Percentiles rank a stretch among this genome's conserved stretches.
Conservation (phyloP, 2,888 invertebrate species). For the Cephus runcator region DNA sequence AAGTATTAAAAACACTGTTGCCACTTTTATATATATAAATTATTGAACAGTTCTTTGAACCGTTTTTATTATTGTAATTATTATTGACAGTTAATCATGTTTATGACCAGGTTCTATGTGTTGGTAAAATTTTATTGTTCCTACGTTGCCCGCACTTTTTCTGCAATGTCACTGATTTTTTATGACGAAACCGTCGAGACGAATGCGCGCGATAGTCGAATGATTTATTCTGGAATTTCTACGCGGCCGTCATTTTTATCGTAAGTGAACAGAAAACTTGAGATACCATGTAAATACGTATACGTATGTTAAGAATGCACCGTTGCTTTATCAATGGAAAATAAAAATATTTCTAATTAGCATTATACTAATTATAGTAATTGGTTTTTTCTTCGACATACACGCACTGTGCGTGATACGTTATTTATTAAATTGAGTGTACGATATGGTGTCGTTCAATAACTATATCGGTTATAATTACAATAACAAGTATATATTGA, state of each 20-base stretch:
- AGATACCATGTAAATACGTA: no score
- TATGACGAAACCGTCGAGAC: background rate
- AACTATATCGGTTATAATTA: background rate
- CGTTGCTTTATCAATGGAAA: background rate
- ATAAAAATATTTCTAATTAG: no score
- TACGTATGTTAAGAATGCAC: background rate
- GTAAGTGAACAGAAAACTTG: background rate
- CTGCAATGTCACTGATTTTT: background rate
- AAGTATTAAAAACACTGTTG: background rate
- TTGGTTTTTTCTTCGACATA: background rate
- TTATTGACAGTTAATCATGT: background rate
- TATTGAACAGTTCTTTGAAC: background rate
- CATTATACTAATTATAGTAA: no score
- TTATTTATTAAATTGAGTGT: background rate
- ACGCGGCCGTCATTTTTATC: background rate
- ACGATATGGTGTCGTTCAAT: background rate
- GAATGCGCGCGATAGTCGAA: background rate
- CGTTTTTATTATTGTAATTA: background rate
- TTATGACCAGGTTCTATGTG: background rate
- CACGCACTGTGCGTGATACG: background rate
- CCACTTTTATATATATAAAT: background rate
- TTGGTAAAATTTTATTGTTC: background rate
- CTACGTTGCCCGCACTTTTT: background rate
- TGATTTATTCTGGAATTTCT: background rate
- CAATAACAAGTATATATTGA: background rate